Percentiles rank a stretch among this genome's conserved stretches.
Conservation (phyloP, 2,888 invertebrate genomes). For the Apantesis nais region DNA sequence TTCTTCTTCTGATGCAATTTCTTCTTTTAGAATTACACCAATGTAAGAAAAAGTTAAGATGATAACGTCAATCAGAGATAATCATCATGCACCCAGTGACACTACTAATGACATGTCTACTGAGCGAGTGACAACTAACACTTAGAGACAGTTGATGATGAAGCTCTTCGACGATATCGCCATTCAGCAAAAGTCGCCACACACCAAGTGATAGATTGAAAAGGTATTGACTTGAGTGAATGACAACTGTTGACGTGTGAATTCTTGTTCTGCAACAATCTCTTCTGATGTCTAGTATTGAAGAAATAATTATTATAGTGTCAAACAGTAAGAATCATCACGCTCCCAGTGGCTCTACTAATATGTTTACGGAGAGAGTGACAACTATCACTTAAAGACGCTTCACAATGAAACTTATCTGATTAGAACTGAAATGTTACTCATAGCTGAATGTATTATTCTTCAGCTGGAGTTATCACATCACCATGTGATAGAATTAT, state of each 20-base stretch:
- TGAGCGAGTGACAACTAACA: conserved; percentile 29
- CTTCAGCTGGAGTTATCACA: conserved; percentile 30
- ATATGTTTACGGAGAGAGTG: conserved; percentile 37
- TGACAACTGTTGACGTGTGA: too few relatives aligned
- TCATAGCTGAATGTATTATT: conserved; percentile 20
- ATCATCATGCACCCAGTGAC: conserved; percentile 38
- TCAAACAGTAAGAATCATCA: too few relatives aligned
- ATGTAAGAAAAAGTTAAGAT: conserved; percentile 4
- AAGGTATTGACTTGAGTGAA: too few relatives aligned
- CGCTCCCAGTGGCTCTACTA: too few relatives aligned
- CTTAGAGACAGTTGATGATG: conserved; percentile 27
- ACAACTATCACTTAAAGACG: background rate
- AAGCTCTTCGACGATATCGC: background rate
- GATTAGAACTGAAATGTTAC: too few relatives aligned
- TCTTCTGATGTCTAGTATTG: too few relatives aligned
- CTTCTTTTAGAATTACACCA: background rate
- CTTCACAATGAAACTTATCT: too few relatives aligned
- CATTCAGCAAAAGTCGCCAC: background rate
- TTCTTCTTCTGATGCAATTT: background rate
- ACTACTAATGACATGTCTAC: conserved; percentile 30
- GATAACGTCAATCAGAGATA: background rate
- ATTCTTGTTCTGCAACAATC: too few relatives aligned
- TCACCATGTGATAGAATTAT: conserved; percentile 50
- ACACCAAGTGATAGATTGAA: conserved; percentile 14
- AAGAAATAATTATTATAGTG: too few relatives aligned